A percentile compares a stretch with the other conserved stretches of the same genome.
Conservation (phyloP, 1,140 invertebrate genomes). For the Lutraria rhynchaena region DNA sequence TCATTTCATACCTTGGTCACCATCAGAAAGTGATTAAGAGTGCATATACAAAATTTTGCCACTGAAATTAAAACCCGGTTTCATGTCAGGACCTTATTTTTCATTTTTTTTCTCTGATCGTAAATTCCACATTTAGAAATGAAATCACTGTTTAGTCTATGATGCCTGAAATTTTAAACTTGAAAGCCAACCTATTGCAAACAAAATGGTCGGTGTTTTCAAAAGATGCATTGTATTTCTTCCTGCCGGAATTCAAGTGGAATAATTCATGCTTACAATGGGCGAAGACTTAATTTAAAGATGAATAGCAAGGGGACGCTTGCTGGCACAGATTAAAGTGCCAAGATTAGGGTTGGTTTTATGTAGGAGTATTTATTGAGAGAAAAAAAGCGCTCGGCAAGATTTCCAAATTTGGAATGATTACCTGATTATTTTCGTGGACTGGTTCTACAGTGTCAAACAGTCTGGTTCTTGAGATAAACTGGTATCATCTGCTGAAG, state of each 20-base stretch:
- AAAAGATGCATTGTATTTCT: conserved; percentile 58
- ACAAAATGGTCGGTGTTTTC: conserved; percentile 49
- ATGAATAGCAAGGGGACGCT: conserved; percentile 53
- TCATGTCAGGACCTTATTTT: conserved; percentile 41
- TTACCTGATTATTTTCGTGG: conserved; percentile 23
- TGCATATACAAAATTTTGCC: background rate
- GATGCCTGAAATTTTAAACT: conserved; percentile 57
- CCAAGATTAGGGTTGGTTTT: conserved; percentile 41
- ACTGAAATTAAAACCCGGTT: conserved; percentile 36
- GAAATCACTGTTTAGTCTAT: conserved; percentile 40
- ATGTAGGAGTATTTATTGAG: conserved; percentile 30
- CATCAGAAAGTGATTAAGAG: conserved; percentile 27
- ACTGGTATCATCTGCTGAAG: conserved; percentile 19
- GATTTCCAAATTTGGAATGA: conserved; percentile 36
- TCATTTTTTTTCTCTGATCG: conserved; percentile 36
- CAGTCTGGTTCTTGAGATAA: background rate
- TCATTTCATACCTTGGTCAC: too few species aligned
- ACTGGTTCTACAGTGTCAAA: conserved; percentile 12
- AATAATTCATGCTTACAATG: conserved; percentile 61
- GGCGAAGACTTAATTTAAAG: conserved; percentile 25
- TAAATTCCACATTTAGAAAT: conserved; percentile 44
- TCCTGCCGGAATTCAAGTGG: conserved; percentile 48
- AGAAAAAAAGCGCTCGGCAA: conserved; percentile 25
- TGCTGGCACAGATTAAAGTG: conserved; percentile 60
- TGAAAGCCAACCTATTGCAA: conserved; percentile 50